A percentile compares a stretch with the other conserved stretches of the same genome.
Conservation (phyloP, 1,140 invertebrate species). For the Camponotus vicinus region DNA sequence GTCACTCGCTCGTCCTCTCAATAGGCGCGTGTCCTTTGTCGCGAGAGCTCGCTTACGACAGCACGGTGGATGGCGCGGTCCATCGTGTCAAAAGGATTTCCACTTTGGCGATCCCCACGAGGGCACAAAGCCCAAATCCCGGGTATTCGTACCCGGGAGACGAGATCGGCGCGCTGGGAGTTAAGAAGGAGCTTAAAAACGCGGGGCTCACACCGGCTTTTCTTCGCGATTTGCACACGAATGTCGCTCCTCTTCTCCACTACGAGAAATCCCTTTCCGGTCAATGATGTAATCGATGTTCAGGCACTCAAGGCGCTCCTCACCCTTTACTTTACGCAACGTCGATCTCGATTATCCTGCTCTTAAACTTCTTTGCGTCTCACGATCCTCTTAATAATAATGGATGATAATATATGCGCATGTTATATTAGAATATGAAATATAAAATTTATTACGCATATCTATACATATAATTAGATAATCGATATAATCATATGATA, state of each 20-base stretch:
- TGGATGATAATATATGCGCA: background rate
- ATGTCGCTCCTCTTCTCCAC: conserved; percentile 37
- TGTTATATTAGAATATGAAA: background rate
- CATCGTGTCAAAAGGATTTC: conserved; percentile 54
- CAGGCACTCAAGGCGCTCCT: conserved; percentile 3
- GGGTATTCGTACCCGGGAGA: conserved; percentile 22
- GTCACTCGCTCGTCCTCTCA: conserved; percentile 41
- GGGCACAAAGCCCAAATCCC: conserved; percentile 51
- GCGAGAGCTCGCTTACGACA: conserved; percentile 19
- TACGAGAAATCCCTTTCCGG: conserved; percentile 51
- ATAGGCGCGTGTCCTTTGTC: conserved; percentile 52
- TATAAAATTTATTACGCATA: conserved; percentile 4
- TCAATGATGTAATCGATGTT: conserved; percentile 51
- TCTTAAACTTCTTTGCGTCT: conserved; percentile 17
- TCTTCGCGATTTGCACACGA: conserved; percentile 62
- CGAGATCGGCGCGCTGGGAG: conserved; percentile 33
- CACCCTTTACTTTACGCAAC: conserved; percentile 41
- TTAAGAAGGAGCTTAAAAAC: conserved; percentile 60
- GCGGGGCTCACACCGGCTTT: conserved; percentile 36
- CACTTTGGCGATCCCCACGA: conserved; percentile 51
- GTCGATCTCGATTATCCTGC: conserved; percentile 36
- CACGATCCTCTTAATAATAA: conserved; percentile 30
- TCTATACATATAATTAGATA: background rate
- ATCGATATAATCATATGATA: background rate
- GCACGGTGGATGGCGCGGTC: conserved; percentile 47